A percentile compares a stretch with the other conserved stretches of the same genome.
These are phyloP conservation scores for Yoshiicerus persimilis DNA, from an alignment of 1,140 invertebrate genomes.

Conservation along the genomic window DNA sequence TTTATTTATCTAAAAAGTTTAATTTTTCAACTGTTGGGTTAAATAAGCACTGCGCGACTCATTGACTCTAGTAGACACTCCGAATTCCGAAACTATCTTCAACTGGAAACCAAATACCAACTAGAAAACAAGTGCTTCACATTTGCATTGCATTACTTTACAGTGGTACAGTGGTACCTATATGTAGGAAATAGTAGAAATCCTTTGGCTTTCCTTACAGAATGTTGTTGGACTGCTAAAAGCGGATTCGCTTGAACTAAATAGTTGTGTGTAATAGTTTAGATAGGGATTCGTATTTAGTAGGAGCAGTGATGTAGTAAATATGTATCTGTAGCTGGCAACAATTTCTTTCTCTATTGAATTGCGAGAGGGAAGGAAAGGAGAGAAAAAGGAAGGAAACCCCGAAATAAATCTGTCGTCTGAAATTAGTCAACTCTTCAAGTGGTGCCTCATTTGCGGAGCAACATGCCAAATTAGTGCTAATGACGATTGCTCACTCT, in stretches of 20 bases:
- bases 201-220: too few relatives aligned
- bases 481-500: constrained; percentile 22
- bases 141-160: not conserved
- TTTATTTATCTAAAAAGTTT: not conserved
- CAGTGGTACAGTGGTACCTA: too few relatives aligned
- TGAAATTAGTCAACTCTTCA: constrained; percentile 22
- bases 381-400: not conserved
- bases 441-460: constrained; percentile 20
- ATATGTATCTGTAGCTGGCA: not conserved
- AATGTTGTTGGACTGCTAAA: not conserved
- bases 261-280: not conserved
- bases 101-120: not conserved
- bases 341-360: not conserved
- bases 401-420: constrained; percentile 18
- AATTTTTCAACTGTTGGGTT: not conserved
- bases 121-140: not conserved
- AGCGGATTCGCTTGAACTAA: not conserved
- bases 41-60: not conserved
- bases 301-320: not conserved
- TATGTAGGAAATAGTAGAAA: too few relatives aligned
- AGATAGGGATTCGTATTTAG: not conserved
- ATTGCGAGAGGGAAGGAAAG: not conserved
- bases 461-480: constrained; percentile 21
- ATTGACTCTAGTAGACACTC: constrained; percentile 2
- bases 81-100: not conserved